Evolutionary conservation across 2,113 vertebrate species (phyloP), one percentile per base, ranked within the genome.

Genomic region (Myodes glareolus): DNA sequence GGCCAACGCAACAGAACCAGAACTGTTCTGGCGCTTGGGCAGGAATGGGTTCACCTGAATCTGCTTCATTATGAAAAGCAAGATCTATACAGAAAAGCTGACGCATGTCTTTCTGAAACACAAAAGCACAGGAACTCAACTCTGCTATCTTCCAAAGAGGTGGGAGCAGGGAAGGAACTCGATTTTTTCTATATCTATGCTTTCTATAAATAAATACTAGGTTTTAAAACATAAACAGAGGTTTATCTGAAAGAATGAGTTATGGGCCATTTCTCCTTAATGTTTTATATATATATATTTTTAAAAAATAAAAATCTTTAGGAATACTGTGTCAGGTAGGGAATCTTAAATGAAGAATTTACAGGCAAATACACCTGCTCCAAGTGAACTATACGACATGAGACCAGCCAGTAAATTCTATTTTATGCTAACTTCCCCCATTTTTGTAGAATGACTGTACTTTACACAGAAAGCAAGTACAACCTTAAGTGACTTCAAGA

Each of bases 401-500:
- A 94, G 25, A 58, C 39, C 31, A 86, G 19, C 12, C 23, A 42
- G 1, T 23, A 68, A 81, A 82, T 82, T 58, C 29, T 5, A 90
- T 36, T 89, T 90, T 14, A 73, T 23, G 9, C 21, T 93, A 16
- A 58, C 19, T 86, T 90, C 23, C 61, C n/a, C 55, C 70, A 80
- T 84, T 82, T 95, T 90, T 96, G 63, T 58, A 89, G 85, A 25
- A 73, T 70, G 72, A 65, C 42, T 91, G 3, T 23, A 93, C 86
- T 94, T 94, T 94, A 94, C 33, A 96, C 1, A 91, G 8, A 94
- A 88, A 97, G 36, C 45, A 88, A 87, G 36, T 11, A 92, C 86
- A 52, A 58, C 17, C 45, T 93, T 39, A 90, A 96, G 88, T 70
- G 67, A 52, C 31, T 52, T 95, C 36, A 88, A 87, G 29, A n/a